Evolutionary conservation across 1,140 invertebrate genomes (phyloP).

Genomic region (Gonioctena quinquepunctata): DNA sequence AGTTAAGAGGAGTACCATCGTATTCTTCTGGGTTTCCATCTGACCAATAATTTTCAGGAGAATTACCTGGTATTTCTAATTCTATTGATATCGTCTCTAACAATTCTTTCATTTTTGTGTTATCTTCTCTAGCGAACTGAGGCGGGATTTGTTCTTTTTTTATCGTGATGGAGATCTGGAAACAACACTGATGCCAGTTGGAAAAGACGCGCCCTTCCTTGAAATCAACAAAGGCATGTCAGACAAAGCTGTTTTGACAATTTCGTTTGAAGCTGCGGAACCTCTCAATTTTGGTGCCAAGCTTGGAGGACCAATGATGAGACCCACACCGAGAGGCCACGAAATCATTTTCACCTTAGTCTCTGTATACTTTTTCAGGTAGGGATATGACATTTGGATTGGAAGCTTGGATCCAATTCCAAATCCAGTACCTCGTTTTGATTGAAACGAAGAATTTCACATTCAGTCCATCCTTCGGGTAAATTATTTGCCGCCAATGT

Average conservation of each 20-base stretch:
- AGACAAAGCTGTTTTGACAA: not conserved
- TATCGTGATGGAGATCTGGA: not conserved
- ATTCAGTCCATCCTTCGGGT: not conserved
- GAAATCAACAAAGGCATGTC: not conserved
- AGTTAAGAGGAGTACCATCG: too few relatives aligned
- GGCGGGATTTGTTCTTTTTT: not conserved
- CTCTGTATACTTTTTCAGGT: conserved; percentile 28
- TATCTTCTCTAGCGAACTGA: not conserved
- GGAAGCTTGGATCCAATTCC: conserved; percentile 14
- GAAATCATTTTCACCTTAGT: conserved; percentile 37
- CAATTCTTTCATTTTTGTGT: not conserved
- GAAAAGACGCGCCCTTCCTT: not conserved
- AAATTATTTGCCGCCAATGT: not conserved
- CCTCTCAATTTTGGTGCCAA: conserved; percentile 32
- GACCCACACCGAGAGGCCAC: conserved; percentile 36
- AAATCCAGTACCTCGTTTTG: not conserved
- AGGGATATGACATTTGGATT: conserved; percentile 20
- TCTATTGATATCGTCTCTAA: not conserved
- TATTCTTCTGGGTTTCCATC: not conserved
- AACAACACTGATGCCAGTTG: not conserved
- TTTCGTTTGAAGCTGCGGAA: conserved; percentile 20
- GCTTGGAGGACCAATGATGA: conserved; percentile 35
- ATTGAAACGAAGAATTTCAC: not conserved
- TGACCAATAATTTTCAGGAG: not conserved
- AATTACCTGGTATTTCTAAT: not conserved